Evolutionary conservation across 2,113 vertebrate genomes (phyloP), one percentile per base, ranked within the genome.

Genomic region (Lepus europaeus): DNA sequence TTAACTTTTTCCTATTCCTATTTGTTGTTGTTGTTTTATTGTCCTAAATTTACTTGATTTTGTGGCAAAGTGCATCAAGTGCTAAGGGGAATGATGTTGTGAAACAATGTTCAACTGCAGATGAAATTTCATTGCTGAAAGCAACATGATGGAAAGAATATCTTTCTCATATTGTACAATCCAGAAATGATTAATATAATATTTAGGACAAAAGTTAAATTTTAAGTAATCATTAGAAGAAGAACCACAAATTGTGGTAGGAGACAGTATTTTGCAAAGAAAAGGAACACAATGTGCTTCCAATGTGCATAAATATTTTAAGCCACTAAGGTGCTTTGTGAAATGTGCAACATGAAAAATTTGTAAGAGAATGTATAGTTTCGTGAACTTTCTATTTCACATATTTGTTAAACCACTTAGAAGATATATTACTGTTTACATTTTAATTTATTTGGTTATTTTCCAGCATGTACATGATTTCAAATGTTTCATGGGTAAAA

Each of bases 51-150:
- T 92, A 61, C 51, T 85, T 76, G 90, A 80, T 81, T 85, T 81
- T 87, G 31, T 80, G 81, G 49, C 53, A 84, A 94, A 31, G 13
- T 36, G 36, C 33, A 27, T 84, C 31, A 51, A 83, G 39, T 76
- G 16, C 49, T 83, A 66, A 81, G 36, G 20, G 53, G 36, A 94
- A 84, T 63, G 12, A 63, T 87, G 31, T 36, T 29, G n/a, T 80
- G 19, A 94, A 68, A 90, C 72, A 94, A 96, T 80, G 53, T 78
- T 90, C 94, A 94, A 87, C 31, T 49, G 45, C 66, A 88, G 33
- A 90, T 95, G 68, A 90, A 87, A 76, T 96, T 88, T 81, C 56
- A 95, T 94, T 76, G 74, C 80, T 87, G 74, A 81, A 95, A 88
- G 59, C 39, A 89, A 79, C 13, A 85, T 64, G 31, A 76, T 3